Evolutionary conservation across 1,140 invertebrate species (phyloP).

Genomic region (Papilio polyxenes): DNA sequence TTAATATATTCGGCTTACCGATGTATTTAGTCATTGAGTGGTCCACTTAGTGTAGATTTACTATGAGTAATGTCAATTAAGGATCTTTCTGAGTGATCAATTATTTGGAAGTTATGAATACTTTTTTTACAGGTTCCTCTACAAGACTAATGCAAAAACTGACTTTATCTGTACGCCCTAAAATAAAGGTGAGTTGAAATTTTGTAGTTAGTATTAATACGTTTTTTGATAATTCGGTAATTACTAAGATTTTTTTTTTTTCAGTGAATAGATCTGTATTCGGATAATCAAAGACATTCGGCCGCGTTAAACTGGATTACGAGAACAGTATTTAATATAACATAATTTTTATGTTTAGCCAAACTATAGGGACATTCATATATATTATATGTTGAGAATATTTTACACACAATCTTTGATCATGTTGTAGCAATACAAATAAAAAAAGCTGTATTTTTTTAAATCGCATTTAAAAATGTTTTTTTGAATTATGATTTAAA

Average conservation of each 20-base stretch:
- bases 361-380: too few relatives aligned
- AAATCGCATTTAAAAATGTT: too few relatives aligned
- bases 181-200: slow-evolving; percentile 79
- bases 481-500: too few relatives aligned
- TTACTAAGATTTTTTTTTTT: slow-evolving; percentile 20
- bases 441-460: too few relatives aligned
- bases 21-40: too few relatives aligned
- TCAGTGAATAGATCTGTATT: slow-evolving; percentile 16
- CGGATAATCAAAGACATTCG: slow-evolving; percentile 24
- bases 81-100: too few relatives aligned
- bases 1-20: neutral
- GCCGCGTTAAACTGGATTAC: slow-evolving; percentile 11
- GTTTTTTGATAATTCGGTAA: neutral
- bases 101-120: slow-evolving; percentile 46
- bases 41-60: too few relatives aligned
- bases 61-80: neutral
- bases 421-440: too few relatives aligned
- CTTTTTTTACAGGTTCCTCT: slow-evolving; percentile 82
- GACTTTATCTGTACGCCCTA: slow-evolving; percentile 87
- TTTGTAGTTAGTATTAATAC: slow-evolving; percentile 22
- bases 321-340: slow-evolving; percentile 36
- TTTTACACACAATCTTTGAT: too few relatives aligned
- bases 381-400: neutral
- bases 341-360: slow-evolving; percentile 13
- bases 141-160: slow-evolving; percentile 86